Conservation (phyloP, 2,797 vertebrate genomes). For the Euphonia xanthogaster region DNA sequence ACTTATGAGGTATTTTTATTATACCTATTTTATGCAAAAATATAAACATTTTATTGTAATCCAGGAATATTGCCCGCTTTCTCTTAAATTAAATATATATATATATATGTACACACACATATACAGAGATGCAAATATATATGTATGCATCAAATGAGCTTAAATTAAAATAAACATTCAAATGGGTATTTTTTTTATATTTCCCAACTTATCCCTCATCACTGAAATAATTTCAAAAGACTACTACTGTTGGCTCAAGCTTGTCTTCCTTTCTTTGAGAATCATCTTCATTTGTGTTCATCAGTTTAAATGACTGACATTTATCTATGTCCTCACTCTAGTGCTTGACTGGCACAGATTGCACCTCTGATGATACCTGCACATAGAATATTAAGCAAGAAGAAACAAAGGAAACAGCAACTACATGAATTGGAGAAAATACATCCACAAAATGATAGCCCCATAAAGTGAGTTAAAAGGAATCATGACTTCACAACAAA, state of each 20-base stretch:
- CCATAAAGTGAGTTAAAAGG: neutral
- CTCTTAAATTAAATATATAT: neutral
- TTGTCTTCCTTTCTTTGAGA: constrained; percentile 13
- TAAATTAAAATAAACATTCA: neutral
- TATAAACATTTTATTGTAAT: neutral
- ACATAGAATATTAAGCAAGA: constrained; percentile 18
- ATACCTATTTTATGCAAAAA: constrained; percentile 10
- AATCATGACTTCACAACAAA: neutral
- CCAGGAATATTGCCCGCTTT: neutral
- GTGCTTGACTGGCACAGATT: neutral
- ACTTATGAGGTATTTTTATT: constrained; percentile 35
- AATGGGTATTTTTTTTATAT: accelerated
- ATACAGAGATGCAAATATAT: accelerated
- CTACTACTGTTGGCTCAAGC: neutral
- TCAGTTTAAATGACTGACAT: constrained; percentile 38
- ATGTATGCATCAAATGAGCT: neutral
- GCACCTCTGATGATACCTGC: neutral
- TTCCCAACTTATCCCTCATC: neutral
- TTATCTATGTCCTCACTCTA: constrained; percentile 17
- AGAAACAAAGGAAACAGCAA: neutral
- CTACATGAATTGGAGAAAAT: neutral
- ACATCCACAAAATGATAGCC: neutral
- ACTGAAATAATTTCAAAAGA: constrained; percentile 26
- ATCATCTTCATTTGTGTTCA: constrained; percentile 42
- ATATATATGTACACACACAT: accelerated